A percentile compares a stretch with the other conserved stretches of the same genome.
These are phyloP conservation scores for Urocyon cinereoargenteus DNA, from an alignment of 2,797 vertebrate species.

Conservation along the genomic window DNA sequence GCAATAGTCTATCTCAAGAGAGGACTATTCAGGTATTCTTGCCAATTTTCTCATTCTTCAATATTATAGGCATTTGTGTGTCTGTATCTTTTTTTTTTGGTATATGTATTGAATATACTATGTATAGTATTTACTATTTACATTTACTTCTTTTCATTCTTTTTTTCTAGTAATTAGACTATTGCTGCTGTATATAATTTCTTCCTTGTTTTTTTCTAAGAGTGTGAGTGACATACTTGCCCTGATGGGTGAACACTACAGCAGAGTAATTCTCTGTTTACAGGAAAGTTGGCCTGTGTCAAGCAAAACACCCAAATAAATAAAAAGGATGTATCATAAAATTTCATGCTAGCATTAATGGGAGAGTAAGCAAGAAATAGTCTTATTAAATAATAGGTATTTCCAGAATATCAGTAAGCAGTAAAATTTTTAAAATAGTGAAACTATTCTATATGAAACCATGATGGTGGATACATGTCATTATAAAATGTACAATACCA, in stretches of 20 bases:
- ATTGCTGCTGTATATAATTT: neutral
- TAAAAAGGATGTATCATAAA: slow-evolving; percentile 2
- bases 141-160: neutral
- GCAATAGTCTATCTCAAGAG: neutral
- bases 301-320: neutral
- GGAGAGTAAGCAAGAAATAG: slow-evolving; percentile 3
- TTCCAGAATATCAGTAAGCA: neutral
- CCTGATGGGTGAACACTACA: neutral
- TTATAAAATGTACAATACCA: neutral
- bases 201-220: neutral
- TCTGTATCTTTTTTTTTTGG: neutral
- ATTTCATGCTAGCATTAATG: neutral
- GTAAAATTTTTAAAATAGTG: slow-evolving; percentile 12
- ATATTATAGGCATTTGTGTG: neutral
- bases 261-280: neutral
- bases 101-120: neutral
- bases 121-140: neutral
- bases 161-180: neutral
- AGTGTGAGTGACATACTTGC: neutral
- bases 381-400: neutral
- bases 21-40: neutral
- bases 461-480: neutral
- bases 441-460: neutral
- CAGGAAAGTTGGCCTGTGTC: neutral
- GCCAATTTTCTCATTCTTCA: neutral